Percentiles rank a stretch among this genome's conserved stretches.
These are phyloP conservation scores for Zenarchopterus dispar DNA, from an alignment of 2,797 vertebrate genomes.

Conservation along the genomic window DNA sequence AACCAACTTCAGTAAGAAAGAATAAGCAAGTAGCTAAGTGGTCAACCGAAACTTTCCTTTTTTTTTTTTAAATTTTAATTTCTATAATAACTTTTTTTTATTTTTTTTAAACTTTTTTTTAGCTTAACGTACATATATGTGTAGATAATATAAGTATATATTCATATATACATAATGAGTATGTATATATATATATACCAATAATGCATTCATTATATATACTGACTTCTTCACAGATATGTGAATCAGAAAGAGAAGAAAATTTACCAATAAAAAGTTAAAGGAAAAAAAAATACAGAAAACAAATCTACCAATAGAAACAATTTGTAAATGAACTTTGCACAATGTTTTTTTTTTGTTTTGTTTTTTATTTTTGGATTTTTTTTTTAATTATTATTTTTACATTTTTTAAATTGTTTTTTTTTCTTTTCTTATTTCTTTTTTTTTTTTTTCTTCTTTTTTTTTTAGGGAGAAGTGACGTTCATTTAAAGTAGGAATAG, in stretches of 20 bases:
- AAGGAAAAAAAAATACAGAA: conserved; percentile 73
- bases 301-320: conserved; percentile 80
- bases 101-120: conserved; percentile 70
- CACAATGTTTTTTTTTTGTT: conserved; percentile 69
- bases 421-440: conserved; percentile 46
- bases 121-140: conserved; percentile 88
- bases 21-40: conserved; percentile 78
- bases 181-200: conserved; percentile 83
- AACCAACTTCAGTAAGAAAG: conserved; percentile 69
- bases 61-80: conserved; percentile 75
- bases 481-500: conserved; percentile 99
- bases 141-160: conserved; percentile 85
- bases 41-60: conserved; percentile 76
- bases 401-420: conserved; percentile 46
- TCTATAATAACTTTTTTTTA: conserved; percentile 67
- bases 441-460: conserved; percentile 51
- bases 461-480: conserved; percentile 46
- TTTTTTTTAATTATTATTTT: conserved; percentile 55
- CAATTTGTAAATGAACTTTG: conserved; percentile 79
- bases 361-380: conserved; percentile 61
- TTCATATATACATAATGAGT: conserved; percentile 84
- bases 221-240: conserved; percentile 85
- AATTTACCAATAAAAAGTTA: conserved; percentile 82
- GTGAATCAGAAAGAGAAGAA: conserved; percentile 82
- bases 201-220: conserved; percentile 83